Conservation (phyloP, 2,888 invertebrate genomes). For the Phortica magna region DNA sequence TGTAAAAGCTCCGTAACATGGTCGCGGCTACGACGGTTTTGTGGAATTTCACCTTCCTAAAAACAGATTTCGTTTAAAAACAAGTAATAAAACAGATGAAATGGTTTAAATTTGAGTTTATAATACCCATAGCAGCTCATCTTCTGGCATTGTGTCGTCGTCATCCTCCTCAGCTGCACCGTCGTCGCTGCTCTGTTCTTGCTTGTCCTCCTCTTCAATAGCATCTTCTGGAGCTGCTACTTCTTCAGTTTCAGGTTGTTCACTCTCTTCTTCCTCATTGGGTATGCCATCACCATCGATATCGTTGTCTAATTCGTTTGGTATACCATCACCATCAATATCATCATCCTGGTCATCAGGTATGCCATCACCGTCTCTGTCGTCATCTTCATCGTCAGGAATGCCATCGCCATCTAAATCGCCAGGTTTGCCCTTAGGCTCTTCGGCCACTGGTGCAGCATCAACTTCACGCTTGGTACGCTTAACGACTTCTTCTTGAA, state of each 20-base stretch:
- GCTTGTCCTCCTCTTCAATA: slow-evolving; percentile 44
- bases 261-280: slow-evolving; percentile 69
- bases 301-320: slow-evolving; percentile 70
- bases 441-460: slow-evolving; percentile 65
- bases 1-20: slow-evolving; percentile 89
- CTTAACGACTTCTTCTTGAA: slow-evolving; percentile 68
- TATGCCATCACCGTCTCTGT: slow-evolving; percentile 62
- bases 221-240: slow-evolving; percentile 54
- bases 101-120: not conserved
- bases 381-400: slow-evolving; percentile 61
- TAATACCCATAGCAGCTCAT: slow-evolving; percentile 82
- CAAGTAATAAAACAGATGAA: not conserved
- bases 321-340: slow-evolving; percentile 71
- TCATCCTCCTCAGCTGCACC: slow-evolving; percentile 63
- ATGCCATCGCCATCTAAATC: slow-evolving; percentile 48
- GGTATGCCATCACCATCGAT: slow-evolving; percentile 75
- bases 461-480: slow-evolving; percentile 76
- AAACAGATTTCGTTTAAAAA: not conserved
- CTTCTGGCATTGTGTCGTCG: slow-evolving; percentile 81
- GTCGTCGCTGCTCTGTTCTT: slow-evolving; percentile 48
- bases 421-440: slow-evolving; percentile 57
- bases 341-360: slow-evolving; percentile 68
- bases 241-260: slow-evolving; percentile 59
- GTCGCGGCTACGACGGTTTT: slow-evolving; percentile 87
- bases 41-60: slow-evolving; percentile 86